These are phyloP conservation scores for Torymus texanus DNA, from an alignment of 2,888 invertebrate genomes.

Conservation along the genomic window DNA sequence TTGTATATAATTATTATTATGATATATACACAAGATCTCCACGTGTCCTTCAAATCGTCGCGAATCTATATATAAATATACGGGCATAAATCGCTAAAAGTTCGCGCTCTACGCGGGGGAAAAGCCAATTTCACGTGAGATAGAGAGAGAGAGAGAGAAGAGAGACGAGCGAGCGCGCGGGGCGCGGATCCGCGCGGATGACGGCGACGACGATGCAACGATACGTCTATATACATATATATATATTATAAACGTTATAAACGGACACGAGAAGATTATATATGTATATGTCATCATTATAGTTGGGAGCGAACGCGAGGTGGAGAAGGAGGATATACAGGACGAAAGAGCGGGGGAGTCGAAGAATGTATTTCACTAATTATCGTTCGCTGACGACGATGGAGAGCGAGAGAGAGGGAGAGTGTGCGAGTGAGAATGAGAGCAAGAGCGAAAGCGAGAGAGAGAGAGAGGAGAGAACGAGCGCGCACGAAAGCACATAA, in stretches of 20 bases:
- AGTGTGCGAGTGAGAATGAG: slow-evolving; percentile 43
- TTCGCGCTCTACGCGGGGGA: no score
- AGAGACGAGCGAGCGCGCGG: no score
- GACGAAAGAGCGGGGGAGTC: no score
- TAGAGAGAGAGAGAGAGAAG: no score
- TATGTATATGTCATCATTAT: slow-evolving; percentile 18
- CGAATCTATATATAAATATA: no score
- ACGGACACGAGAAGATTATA: slow-evolving; percentile 2
- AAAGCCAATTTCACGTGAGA: no score
- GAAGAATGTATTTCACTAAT: slow-evolving; percentile 29
- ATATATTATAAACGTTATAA: neutral
- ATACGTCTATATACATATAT: slow-evolving; percentile 18
- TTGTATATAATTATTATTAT: no score
- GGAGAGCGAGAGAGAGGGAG: slow-evolving; percentile 24
- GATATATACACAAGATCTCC: no score
- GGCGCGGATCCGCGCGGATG: slow-evolving; percentile 7
- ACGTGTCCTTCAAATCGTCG: no score
- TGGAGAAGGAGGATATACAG: neutral
- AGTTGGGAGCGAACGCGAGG: neutral
- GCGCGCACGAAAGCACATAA: slow-evolving; percentile 27
- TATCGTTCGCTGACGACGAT: slow-evolving; percentile 47
- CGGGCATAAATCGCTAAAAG: no score
- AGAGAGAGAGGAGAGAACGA: slow-evolving; percentile 55
- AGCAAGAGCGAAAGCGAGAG: slow-evolving; percentile 48
- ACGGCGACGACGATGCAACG: neutral